phyloP scores from a whole-genome alignment of 2,113 vertebrate species.

The Anthoscopus minutus region DNA sequence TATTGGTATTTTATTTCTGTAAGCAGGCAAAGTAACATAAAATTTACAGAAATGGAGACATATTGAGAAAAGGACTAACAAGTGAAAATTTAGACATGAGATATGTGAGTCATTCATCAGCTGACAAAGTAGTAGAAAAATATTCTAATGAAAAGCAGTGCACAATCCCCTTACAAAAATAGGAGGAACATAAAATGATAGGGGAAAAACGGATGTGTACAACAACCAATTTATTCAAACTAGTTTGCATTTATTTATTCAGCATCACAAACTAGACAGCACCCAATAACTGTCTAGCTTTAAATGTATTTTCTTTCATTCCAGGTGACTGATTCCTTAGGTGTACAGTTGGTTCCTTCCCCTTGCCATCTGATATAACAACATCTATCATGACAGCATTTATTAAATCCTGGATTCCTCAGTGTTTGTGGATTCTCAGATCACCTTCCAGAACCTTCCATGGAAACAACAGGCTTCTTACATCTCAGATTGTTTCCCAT shows the following conservation, averaged over 20 bases:
- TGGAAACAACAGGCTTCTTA: background rate
- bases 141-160: background rate
- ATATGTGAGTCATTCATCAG: background rate
- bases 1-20: background rate
- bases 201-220: fast-evolving
- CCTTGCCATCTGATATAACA: background rate
- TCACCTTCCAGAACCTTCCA: background rate
- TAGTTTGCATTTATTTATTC: background rate
- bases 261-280: background rate
- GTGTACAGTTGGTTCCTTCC: background rate
- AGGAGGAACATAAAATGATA: background rate
- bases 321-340: background rate
- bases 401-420: background rate
- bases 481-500: constrained; percentile 58
- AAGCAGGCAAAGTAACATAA: background rate
- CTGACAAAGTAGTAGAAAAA: background rate
- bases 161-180: background rate
- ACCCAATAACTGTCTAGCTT: background rate
- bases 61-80: background rate
- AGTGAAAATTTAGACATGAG: background rate
- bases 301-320: background rate
- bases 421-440: background rate
- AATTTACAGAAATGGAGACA: background rate
- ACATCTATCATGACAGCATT: constrained; percentile 30
- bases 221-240: background rate